Base-by-base conservation (phyloP, 2,797 vertebrate species). In the Caiman crocodilus region DNA sequence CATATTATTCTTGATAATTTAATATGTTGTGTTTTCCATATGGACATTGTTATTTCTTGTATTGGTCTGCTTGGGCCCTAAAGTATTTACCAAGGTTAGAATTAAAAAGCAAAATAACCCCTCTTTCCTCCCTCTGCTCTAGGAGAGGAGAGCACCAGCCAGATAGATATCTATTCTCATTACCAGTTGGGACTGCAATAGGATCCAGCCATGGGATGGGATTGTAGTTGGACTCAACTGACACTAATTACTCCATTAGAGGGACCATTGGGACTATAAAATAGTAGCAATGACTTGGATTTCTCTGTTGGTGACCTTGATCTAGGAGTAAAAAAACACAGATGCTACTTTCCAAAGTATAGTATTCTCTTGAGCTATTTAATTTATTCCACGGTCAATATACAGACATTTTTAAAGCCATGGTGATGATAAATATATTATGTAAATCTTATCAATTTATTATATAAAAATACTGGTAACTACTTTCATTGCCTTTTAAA, bases 1-100 rank as follows among this genome's bases (percentile, higher is more conserved):
- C 55, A 3, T 80, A 2, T 3, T 5, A 1, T 1, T 75, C 15
- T 16, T 2, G 64, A 0, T 32, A 1, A 20, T 42, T 35, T 7
- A 55, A 1, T 1, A 5, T 0, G 4, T 12, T 42, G 14, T 32
- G 0, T 30, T 79, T 82, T 25, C 35, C 25, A 71, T 0, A 1
- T 25, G 2, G 0, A 1, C 18, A 2, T 20, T 21, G 35, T 42
- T n/a, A 20, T 15, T 83, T 17, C 25, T 11, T 26, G 26, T 59
- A 28, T 21, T 69, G 28, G 28, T 14, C 57, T 84, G n/a, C 23
- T 26, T 56, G 23, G 80, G 14, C 35, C 58, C 56, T n/a, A 65
- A 73, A 58, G 11, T 35, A 5, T 32, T 81, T 88, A 56, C 55
- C 23, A 17, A 50, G 91, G 79, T 21, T 35, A 84, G 25, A 16